Conservation (phyloP, 2,113 vertebrate species). For the Trinectes maculatus region DNA sequence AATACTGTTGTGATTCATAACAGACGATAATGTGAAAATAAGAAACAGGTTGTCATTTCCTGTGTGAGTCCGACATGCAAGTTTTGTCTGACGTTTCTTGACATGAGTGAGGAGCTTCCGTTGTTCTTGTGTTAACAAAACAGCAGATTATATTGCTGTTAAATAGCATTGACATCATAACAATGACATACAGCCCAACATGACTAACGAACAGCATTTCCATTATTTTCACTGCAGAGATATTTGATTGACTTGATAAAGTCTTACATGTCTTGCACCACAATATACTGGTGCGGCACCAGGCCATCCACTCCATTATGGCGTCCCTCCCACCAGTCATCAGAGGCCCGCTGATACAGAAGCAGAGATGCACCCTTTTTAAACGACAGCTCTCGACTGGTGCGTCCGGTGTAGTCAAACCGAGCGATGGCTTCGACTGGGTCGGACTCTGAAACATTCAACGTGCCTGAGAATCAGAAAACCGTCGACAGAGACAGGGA, state of each 20-base stretch:
- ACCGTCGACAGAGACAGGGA: conserved; percentile 36
- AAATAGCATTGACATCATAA: too few relatives aligned
- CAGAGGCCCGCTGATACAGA: conserved; percentile 91
- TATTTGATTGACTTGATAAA: neutral
- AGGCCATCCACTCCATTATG: conserved; percentile 92
- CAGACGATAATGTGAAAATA: neutral
- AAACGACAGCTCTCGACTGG: conserved; percentile 91
- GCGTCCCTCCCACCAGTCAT: conserved; percentile 97
- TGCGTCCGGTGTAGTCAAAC: conserved; percentile 94
- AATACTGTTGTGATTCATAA: neutral
- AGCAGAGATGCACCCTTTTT: conserved; percentile 93
- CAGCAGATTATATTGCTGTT: too few relatives aligned
- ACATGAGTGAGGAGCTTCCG: too few relatives aligned
- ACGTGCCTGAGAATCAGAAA: conserved; percentile 78
- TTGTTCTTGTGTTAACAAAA: too few relatives aligned
- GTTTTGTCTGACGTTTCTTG: neutral
- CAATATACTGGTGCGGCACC: conserved; percentile 95
- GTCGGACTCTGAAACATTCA: conserved; percentile 89
- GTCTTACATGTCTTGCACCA: conserved; percentile 93
- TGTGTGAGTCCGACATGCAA: too few relatives aligned
- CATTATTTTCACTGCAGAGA: neutral
- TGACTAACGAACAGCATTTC: too few relatives aligned
- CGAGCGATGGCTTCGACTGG: conserved; percentile 93
- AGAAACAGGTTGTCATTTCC: neutral
- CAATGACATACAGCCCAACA: too few relatives aligned